Conservation (phyloP, 2,888 invertebrate species). For the Clitarchus hookeri region DNA sequence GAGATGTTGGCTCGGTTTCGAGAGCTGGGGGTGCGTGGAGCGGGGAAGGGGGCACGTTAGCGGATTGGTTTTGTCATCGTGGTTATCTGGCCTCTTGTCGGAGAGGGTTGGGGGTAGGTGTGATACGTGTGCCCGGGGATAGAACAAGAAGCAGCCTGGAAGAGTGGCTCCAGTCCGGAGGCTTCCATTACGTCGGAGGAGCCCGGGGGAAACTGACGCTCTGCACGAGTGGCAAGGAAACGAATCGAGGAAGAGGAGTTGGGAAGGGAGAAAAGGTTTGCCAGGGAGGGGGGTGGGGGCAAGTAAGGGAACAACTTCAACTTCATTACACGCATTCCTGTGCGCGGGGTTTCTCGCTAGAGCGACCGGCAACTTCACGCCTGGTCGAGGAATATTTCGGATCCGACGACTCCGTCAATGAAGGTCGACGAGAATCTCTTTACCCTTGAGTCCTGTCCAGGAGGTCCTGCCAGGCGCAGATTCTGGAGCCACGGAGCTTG, state of each 20-base stretch:
- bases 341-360: not conserved
- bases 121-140: slow-evolving; percentile 1
- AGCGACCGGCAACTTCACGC: not conserved
- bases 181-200: not conserved
- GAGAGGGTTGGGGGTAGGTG: not conserved
- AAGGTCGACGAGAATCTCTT: no score
- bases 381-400: not conserved
- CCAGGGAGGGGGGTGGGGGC: not conserved
- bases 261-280: not conserved
- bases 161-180: not conserved
- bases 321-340: not conserved
- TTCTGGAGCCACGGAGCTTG: no score
- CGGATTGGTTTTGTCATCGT: not conserved
- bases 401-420: not conserved
- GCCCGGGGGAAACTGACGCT: not conserved
- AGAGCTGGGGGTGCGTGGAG: not conserved
- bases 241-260: not conserved
- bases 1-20: not conserved
- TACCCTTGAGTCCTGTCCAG: no score
- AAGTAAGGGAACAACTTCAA: not conserved
- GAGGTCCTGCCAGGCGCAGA: no score
- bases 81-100: not conserved
- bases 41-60: not conserved
- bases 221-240: not conserved
- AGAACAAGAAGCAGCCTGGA: not conserved